Evolutionary conservation across 2,113 vertebrate genomes (phyloP), one percentile per base, ranked within the genome.

Genomic region (Antigone vipio): DNA sequence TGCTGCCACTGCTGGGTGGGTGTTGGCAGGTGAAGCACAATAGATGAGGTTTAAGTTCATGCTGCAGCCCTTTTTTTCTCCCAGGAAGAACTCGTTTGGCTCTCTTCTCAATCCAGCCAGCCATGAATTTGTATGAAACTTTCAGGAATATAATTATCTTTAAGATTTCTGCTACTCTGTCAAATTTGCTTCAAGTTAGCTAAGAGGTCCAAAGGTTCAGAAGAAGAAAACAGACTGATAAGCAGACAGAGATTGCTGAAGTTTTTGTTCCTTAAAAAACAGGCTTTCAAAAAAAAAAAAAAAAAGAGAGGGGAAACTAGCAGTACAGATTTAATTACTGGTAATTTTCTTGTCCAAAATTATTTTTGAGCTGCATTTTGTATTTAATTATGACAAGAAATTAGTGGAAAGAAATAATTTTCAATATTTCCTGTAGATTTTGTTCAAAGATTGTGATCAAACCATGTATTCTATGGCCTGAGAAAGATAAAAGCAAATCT

Each of bases 401-500:
- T 85, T 42, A 69, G 19, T 73, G 40, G 66, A 87, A 91, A 84
- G 4, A 88, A 86, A 73, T 17, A n/a, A 30, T 86, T 85, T 77
- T 67, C 52, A 82, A 5, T 80, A 86, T 74, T 74, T 89, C n/a
- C 19, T 60, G 68, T 49, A 58, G 50, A 58, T 79, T 94, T 91
- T 74, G 40, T 88, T 42, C 12, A 55, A 76, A 66, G 32, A 47
- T 76, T 90, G 42, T 67, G 19, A 85, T 83, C 16, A 84, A 90
- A 56, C 15, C 10, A 2, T 67, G 40, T 59, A 69, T 58, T 90
- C 47, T 40, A 10, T 56, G 13, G 75, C 40, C n/a, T 47, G 30
- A 88, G 30, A 69, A 89, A 88, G 63, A 92, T 13, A 77, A 92
- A 91, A 88, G 40, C 49, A 83, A 89, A 77, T 62, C 78, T 84